Percentiles rank a stretch among this genome's conserved stretches.
phyloP scores from a whole-genome alignment of 2,113 vertebrate genomes.

The Callionymus lyra region DNA sequence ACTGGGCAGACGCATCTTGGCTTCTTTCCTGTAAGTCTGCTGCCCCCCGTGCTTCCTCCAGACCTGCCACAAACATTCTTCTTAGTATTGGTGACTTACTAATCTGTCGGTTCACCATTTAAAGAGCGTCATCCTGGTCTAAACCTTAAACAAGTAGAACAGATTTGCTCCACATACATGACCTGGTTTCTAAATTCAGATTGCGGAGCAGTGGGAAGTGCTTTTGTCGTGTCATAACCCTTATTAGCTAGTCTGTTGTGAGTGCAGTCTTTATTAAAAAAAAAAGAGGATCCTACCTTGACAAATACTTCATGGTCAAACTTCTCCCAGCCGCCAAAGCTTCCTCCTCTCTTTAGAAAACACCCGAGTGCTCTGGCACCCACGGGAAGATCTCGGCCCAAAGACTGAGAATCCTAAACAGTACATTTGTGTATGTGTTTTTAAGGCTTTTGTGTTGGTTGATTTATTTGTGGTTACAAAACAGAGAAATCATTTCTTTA shows the following conservation, averaged over 20 bases:
- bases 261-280: too few species aligned
- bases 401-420: slow-evolving; percentile 35
- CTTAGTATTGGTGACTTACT: too few species aligned
- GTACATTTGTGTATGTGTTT: too few species aligned
- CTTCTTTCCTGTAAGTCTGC: slow-evolving; percentile 67
- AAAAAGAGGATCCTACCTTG: slow-evolving; percentile 24
- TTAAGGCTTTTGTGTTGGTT: too few species aligned
- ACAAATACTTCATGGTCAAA: slow-evolving; percentile 82
- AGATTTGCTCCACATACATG: too few species aligned
- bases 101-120: too few species aligned
- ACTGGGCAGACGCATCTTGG: slow-evolving; percentile 68
- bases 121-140: too few species aligned
- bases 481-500: background rate
- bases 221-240: too few species aligned
- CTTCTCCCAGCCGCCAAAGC: slow-evolving; percentile 82
- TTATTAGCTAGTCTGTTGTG: too few species aligned
- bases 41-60: slow-evolving; percentile 76
- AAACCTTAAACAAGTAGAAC: too few species aligned
- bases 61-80: slow-evolving; percentile 42
- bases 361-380: slow-evolving; percentile 78
- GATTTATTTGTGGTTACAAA: background rate
- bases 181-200: too few species aligned
- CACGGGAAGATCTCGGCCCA: slow-evolving; percentile 55
- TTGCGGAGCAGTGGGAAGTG: too few species aligned
- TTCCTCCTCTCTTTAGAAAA: slow-evolving; percentile 78